Evolutionary conservation across 2,888 invertebrate genomes (phyloP), one percentile per base, ranked within the genome.

Genomic region (Allacma fusca): DNA sequence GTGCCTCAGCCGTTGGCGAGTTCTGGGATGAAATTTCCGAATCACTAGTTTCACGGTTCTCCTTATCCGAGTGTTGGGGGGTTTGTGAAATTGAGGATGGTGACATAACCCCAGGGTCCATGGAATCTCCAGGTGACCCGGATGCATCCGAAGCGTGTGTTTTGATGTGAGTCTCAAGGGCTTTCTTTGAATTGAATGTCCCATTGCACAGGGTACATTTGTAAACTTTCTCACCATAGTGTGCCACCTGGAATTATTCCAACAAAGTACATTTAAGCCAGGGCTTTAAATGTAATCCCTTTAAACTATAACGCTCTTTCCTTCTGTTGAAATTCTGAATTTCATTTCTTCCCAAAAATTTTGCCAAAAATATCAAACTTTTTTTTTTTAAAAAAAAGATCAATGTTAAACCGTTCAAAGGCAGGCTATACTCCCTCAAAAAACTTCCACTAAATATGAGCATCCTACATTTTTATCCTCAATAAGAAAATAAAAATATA

Each of bases 191-290:
- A 85, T 92, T 94, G 86, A 96, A 96, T 0, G 95, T 95, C 84
- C 94, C 93, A 85, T 95, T 93, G 87, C 96, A 96, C 28, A 95
- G 92, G 1, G 95, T 95, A 87, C 96, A 96, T 85, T 95, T 94
- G 88, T 96, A 95, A 79, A 95, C 94, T 85, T 95, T 94, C 86
- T 95, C 94, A 0, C 95, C 95, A 85, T 94, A 95, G 87, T 96
- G 96, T 83, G 95, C 94, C 44, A 95, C 95, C 81, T 93, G 92
- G 12, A 78, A 43, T 78, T 65, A 76, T 28, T 23, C 24, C 59
- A 40, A 28, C n/a, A n/a, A n/a, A n/a, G n/a, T n/a, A n/a, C n/a
- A n/a, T n/a, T n/a, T n/a, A n/a, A n/a, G n/a, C n/a, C n/a, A n/a
- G n/a, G n/a, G n/a, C n/a, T n/a, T n/a, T 2, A 50, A 50, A 50